A percentile compares a stretch with the other conserved stretches of the same genome.
phyloP scores from a whole-genome alignment of 2,113 vertebrate genomes.

The Orthochromis indermauri region DNA sequence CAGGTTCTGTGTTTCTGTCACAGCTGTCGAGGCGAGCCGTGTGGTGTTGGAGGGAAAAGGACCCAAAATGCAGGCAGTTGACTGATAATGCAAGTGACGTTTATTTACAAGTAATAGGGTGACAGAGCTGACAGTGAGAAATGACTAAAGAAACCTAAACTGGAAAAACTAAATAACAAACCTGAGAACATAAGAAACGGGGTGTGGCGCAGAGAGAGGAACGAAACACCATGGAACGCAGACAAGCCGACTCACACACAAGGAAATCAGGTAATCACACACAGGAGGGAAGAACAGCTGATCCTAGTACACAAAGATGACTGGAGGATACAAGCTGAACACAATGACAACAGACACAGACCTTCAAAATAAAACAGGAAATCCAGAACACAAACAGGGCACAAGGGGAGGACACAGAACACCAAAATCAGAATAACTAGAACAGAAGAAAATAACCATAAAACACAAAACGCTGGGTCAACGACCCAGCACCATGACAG shows the following conservation, averaged over 20 bases:
- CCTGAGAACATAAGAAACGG: too few relatives aligned
- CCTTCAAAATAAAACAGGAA: not conserved
- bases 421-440: not conserved
- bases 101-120: too few relatives aligned
- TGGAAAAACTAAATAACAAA: too few relatives aligned
- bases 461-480: not conserved
- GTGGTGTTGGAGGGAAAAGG: too few relatives aligned
- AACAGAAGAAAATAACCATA: not conserved
- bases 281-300: not conserved
- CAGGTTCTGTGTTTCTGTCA: too few relatives aligned
- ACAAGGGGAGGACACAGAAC: accelerated
- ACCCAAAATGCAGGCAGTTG: too few relatives aligned
- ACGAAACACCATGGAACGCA: too few relatives aligned
- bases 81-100: too few relatives aligned
- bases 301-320: accelerated
- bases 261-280: not conserved
- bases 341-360: not conserved
- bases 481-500: not conserved
- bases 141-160: too few relatives aligned
- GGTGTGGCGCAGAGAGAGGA: too few relatives aligned
- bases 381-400: accelerated
- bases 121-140: too few relatives aligned
- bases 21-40: too few relatives aligned
- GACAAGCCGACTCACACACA: not conserved
- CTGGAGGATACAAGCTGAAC: not conserved